Conservation (phyloP, 1,140 invertebrate genomes). For the Tenebrio molitor region DNA sequence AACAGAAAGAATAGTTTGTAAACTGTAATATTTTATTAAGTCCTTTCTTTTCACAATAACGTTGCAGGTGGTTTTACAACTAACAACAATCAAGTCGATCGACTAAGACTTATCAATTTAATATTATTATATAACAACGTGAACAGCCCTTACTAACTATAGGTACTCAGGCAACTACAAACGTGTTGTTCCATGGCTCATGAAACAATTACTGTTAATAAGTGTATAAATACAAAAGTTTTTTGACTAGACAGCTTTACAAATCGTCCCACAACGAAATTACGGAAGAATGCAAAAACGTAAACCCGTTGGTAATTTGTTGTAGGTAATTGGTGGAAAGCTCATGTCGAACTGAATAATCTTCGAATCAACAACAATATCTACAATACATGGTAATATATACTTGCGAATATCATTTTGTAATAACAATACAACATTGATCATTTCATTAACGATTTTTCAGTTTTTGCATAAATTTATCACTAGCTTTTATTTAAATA, state of each 20-base stretch:
- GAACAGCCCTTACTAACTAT: conserved; percentile 67
- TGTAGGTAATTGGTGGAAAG: conserved; percentile 38
- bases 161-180: conserved; percentile 66
- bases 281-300: conserved; percentile 31
- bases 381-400: conserved; percentile 64
- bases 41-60: conserved; percentile 63
- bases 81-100: conserved; percentile 63
- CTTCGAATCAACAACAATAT: conserved; percentile 66
- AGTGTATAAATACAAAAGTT: conserved; percentile 65
- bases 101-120: conserved; percentile 61
- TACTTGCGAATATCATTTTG: conserved; percentile 64
- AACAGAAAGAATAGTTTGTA: conserved; percentile 37
- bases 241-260: conserved; percentile 41
- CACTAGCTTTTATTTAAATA: conserved; percentile 61
- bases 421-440: conserved; percentile 67
- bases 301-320: conserved; percentile 26
- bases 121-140: conserved; percentile 67
- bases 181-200: conserved; percentile 58
- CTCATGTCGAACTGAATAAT: conserved; percentile 48
- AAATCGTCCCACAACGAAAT: conserved; percentile 42
- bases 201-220: conserved; percentile 59
- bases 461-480: conserved; percentile 60
- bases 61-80: conserved; percentile 63
- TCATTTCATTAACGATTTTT: conserved; percentile 62
- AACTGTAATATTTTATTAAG: conserved; percentile 64